Conservation (phyloP, 2,888 invertebrate genomes). For the Orthosia gothica region DNA sequence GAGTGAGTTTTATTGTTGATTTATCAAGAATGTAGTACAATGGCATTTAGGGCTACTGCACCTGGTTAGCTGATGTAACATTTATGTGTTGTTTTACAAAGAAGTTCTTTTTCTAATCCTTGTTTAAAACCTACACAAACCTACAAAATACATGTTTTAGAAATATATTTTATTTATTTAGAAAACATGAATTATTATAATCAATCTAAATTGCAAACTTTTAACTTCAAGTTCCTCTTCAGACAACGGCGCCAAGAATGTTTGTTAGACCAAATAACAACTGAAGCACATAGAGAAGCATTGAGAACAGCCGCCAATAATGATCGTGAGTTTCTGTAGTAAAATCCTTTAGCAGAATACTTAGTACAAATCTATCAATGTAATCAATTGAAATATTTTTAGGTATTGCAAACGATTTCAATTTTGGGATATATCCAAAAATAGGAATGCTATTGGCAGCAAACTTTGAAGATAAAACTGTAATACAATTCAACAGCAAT, state of each 20-base stretch:
- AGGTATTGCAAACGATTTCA: constrained; percentile 38
- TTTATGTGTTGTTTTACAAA: not conserved
- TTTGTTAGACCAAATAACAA: constrained; percentile 40
- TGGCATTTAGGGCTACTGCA: constrained; percentile 17
- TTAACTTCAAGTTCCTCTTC: constrained; percentile 31
- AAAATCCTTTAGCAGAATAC: not conserved
- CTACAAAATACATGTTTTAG: too few relatives aligned
- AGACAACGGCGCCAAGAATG: constrained; percentile 67
- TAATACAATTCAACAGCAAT: constrained; percentile 6
- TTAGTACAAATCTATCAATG: not conserved
- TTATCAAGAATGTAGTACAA: constrained; percentile 34
- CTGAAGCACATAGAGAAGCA: constrained; percentile 35
- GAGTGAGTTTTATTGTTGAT: constrained; percentile 77
- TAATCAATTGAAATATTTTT: constrained; percentile 45
- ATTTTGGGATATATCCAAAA: constrained; percentile 28
- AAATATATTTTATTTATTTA: too few relatives aligned
- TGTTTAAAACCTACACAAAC: not conserved
- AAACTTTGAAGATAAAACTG: constrained; percentile 20
- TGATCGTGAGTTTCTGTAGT: constrained; percentile 43
- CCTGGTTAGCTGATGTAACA: constrained; percentile 14
- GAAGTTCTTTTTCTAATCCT: not conserved
- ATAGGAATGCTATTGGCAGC: constrained; percentile 17
- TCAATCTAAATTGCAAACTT: not conserved
- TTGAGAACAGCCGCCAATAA: constrained; percentile 16
- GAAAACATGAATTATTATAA: not conserved